A percentile compares a stretch with the other conserved stretches of the same genome.
Conservation (phyloP, 2,888 invertebrate genomes). For the Octodonta nipae region DNA sequence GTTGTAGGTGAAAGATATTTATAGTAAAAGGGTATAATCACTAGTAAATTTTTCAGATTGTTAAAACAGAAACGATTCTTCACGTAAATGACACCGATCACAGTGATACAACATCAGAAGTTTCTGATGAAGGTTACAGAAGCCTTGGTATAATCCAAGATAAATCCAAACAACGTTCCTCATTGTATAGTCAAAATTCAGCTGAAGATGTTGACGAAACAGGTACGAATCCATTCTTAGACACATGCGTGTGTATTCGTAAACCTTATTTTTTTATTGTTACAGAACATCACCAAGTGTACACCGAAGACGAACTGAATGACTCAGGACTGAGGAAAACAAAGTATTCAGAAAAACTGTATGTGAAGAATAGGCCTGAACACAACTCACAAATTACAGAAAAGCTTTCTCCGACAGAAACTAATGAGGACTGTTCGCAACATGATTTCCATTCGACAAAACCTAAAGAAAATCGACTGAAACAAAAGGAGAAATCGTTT, state of each 20-base stretch:
- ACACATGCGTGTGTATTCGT: too few species aligned
- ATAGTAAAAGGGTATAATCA: too few species aligned
- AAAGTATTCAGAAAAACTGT: slow-evolving; percentile 50
- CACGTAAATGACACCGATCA: slow-evolving; percentile 27
- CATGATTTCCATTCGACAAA: too few species aligned
- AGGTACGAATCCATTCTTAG: too few species aligned
- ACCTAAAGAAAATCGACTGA: too few species aligned
- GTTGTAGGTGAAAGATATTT: too few species aligned
- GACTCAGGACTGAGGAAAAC: slow-evolving; percentile 60
- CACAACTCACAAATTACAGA: too few species aligned
- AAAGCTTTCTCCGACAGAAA: too few species aligned
- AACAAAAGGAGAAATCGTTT: too few species aligned
- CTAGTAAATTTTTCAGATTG: slow-evolving; percentile 21
- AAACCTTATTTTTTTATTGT: slow-evolving; percentile 14
- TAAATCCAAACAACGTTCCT: slow-evolving; percentile 43
- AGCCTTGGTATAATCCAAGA: slow-evolving; percentile 59
- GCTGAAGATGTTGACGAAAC: slow-evolving; percentile 59
- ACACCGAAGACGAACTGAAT: slow-evolving; percentile 51
- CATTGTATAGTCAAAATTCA: slow-evolving; percentile 58
- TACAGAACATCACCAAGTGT: slow-evolving; percentile 50
- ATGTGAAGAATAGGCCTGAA: slow-evolving; percentile 37
- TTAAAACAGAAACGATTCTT: slow-evolving; percentile 36
- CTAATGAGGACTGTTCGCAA: too few species aligned
- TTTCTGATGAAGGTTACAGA: slow-evolving; percentile 74
- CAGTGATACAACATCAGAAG: slow-evolving; percentile 70